Evolutionary conservation across 92 coral and sea anemone species (phyloP).

Genomic region (Zoanthus gigantus): DNA sequence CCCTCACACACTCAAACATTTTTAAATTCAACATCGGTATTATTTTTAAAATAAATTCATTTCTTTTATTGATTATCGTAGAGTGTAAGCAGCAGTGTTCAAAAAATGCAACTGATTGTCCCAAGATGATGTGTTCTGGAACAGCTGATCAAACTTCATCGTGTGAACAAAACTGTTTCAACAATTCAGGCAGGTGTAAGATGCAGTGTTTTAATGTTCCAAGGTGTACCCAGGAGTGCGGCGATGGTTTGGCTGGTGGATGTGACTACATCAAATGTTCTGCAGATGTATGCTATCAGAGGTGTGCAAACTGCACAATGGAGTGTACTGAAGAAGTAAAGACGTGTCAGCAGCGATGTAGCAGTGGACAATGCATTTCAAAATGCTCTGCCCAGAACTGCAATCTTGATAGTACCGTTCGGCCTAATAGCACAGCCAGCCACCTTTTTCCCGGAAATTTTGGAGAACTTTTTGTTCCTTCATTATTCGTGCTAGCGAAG

Average conservation of each 20-base stretch:
- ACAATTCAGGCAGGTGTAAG: conserved; percentile 19
- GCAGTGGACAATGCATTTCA: background rate
- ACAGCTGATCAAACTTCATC: background rate
- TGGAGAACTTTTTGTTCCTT: background rate
- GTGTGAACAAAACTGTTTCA: conserved; percentile 20
- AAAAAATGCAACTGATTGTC: conserved; percentile 8
- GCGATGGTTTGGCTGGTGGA: background rate
- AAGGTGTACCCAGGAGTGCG: conserved; percentile 1
- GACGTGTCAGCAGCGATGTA: background rate
- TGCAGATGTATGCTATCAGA: background rate
- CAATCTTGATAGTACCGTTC: background rate
- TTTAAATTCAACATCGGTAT: no score
- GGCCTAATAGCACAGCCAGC: background rate
- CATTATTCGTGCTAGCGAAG: background rate
- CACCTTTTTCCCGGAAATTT: background rate
- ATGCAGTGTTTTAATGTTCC: conserved; percentile 22
- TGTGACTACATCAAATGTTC: conserved; percentile 33
- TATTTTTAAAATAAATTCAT: no score
- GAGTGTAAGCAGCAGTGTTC: conserved; percentile 36
- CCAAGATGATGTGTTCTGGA: conserved; percentile 28
- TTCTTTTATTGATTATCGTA: background rate
- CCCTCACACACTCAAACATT: no score
- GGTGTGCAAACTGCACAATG: conserved; percentile 37
- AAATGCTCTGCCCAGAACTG: conserved; percentile 1
- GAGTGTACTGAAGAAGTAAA: conserved; percentile 33